A percentile compares a stretch with the other conserved stretches of the same genome.
phyloP scores from a whole-genome alignment of 2,113 vertebrate genomes.

The Marcusenius ussheri region DNA sequence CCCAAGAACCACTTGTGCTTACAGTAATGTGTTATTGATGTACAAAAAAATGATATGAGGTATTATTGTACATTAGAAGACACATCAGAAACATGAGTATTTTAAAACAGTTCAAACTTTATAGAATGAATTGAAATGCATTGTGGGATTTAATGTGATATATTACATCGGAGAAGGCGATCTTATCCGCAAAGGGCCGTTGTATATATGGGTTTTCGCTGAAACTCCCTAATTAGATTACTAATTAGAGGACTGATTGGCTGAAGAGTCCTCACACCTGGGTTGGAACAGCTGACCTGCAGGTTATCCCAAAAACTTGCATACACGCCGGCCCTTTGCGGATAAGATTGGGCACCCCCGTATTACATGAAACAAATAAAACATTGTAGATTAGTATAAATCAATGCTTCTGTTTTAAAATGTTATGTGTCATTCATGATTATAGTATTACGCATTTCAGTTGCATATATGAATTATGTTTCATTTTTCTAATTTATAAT shows the following conservation, averaged over 20 bases:
- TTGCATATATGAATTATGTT: background rate
- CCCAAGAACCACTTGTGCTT: background rate
- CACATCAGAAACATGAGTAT: background rate
- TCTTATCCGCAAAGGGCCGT: no score
- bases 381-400: background rate
- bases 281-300: no score
- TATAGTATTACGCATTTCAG: background rate
- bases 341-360: no score
- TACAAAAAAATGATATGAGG: background rate
- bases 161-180: background rate
- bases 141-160: background rate
- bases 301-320: no score
- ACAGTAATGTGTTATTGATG: background rate
- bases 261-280: no score
- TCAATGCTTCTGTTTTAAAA: background rate
- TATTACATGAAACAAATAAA: background rate
- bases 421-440: background rate
- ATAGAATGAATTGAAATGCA: background rate
- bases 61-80: background rate
- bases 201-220: no score
- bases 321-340: no score
- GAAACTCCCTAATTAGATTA: no score
- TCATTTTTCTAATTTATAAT: background rate
- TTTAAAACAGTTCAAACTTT: background rate
- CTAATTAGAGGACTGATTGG: no score